A percentile compares a stretch with the other conserved stretches of the same genome.
Conservation (phyloP, 2,797 vertebrate species). For the Hemitrygon akajei region DNA sequence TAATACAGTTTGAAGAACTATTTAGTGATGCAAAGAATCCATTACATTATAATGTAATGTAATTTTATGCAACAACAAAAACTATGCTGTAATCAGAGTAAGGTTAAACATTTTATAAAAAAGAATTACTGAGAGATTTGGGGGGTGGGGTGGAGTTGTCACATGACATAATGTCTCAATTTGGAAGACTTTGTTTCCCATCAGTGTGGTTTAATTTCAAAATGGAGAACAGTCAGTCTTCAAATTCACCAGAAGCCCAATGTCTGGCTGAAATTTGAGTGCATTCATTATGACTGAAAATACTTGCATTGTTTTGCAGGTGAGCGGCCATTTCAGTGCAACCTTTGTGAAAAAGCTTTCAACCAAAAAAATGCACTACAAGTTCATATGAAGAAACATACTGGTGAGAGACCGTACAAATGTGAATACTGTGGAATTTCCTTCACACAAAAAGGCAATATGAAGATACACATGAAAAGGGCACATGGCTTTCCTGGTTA, state of each 20-base stretch:
- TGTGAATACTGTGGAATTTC: conserved; percentile 89
- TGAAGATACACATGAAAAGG: conserved; percentile 95
- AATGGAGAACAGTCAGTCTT: neutral
- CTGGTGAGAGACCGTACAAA: conserved; percentile 89
- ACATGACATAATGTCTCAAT: neutral
- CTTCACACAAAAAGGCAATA: conserved; percentile 99
- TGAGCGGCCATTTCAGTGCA: conserved; percentile 87
- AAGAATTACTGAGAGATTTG: neutral
- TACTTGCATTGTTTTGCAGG: conserved; percentile 57
- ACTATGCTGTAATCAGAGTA: neutral
- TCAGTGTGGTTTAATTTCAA: neutral
- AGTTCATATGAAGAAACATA: conserved; percentile 96
- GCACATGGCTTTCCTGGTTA: conserved; percentile 78
- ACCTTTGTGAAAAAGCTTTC: conserved; percentile 88
- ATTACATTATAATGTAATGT: neutral
- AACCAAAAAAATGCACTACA: conserved; percentile 98
- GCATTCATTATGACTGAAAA: neutral
- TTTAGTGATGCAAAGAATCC: neutral
- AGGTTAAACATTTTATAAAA: neutral
- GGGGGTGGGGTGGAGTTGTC: neutral
- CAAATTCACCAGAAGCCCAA: neutral
- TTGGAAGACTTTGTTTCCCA: neutral
- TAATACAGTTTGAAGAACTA: neutral
- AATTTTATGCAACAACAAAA: neutral
- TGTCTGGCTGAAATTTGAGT: neutral